A percentile compares a stretch with the other conserved stretches of the same genome.
phyloP scores from a whole-genome alignment of 2,888 invertebrate genomes.

The Mylabris sibirica region DNA sequence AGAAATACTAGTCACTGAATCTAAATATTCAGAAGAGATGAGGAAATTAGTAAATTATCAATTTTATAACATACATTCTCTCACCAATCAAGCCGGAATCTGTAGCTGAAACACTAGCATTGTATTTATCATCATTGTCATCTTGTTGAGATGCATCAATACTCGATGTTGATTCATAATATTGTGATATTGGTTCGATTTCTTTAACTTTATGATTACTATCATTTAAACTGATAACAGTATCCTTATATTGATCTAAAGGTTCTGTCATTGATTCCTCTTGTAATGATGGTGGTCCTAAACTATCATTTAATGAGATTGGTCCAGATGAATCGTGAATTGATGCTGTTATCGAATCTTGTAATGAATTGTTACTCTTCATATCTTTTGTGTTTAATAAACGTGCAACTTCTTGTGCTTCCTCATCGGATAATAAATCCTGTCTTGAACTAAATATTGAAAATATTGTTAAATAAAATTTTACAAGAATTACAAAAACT shows the following conservation, averaged over 20 bases:
- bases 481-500: neutral
- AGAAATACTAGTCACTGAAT: constrained; percentile 65
- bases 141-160: constrained; percentile 54
- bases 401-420: constrained; percentile 87
- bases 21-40: too few relatives aligned
- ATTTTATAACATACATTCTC: constrained; percentile 16
- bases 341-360: constrained; percentile 65
- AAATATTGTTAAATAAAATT: constrained; percentile 4
- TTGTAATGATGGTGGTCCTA: constrained; percentile 56
- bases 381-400: constrained; percentile 72
- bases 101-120: constrained; percentile 55
- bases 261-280: constrained; percentile 54
- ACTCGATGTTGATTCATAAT: constrained; percentile 58
- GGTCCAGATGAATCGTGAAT: constrained; percentile 59
- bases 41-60: constrained; percentile 32
- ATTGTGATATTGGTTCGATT: constrained; percentile 47
- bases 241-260: constrained; percentile 37
- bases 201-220: constrained; percentile 41
- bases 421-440: constrained; percentile 86
- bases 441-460: constrained; percentile 64
- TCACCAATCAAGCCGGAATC: constrained; percentile 59
- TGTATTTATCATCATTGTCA: constrained; percentile 56
- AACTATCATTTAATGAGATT: constrained; percentile 57
- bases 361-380: constrained; percentile 58
- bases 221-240: constrained; percentile 24